phyloP scores from a whole-genome alignment of 2,113 vertebrate genomes.

The Redunca redunca region DNA sequence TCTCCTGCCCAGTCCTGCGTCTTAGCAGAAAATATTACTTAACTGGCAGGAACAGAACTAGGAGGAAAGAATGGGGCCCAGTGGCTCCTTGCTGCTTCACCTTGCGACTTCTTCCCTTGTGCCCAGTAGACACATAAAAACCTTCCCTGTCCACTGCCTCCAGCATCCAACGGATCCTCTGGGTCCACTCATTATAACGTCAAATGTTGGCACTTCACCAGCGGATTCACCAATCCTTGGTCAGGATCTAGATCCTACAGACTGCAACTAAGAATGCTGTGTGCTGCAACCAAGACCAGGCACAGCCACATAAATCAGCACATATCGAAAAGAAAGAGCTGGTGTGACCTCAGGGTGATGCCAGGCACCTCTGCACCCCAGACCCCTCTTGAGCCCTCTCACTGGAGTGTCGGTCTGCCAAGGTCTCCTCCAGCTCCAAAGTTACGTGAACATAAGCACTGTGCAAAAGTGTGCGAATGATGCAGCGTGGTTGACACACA shows the following conservation, averaged over 20 bases:
- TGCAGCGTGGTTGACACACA: fast-evolving
- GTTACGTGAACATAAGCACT: too few species aligned
- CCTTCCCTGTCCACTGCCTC: not conserved
- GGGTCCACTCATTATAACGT: not conserved
- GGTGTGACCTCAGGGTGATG: fast-evolving
- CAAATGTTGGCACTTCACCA: not conserved
- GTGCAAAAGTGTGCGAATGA: fast-evolving
- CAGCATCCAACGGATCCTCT: not conserved
- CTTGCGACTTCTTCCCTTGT: not conserved
- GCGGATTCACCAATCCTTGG: not conserved
- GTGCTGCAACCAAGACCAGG: not conserved
- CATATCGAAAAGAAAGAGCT: not conserved
- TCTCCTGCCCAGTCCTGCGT: fast-evolving
- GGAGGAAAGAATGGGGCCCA: not conserved
- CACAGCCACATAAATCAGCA: not conserved
- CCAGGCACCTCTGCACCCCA: not conserved
- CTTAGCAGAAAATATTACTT: not conserved
- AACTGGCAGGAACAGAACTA: not conserved
- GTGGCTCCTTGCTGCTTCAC: not conserved
- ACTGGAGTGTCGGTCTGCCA: not conserved
- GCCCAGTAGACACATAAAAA: not conserved
- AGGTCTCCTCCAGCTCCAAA: not conserved
- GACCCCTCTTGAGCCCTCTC: fast-evolving
- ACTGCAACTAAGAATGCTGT: not conserved
- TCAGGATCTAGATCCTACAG: not conserved